Base-by-base conservation (phyloP, 1,140 invertebrate genomes). In the Batillaria attramentaria region DNA sequence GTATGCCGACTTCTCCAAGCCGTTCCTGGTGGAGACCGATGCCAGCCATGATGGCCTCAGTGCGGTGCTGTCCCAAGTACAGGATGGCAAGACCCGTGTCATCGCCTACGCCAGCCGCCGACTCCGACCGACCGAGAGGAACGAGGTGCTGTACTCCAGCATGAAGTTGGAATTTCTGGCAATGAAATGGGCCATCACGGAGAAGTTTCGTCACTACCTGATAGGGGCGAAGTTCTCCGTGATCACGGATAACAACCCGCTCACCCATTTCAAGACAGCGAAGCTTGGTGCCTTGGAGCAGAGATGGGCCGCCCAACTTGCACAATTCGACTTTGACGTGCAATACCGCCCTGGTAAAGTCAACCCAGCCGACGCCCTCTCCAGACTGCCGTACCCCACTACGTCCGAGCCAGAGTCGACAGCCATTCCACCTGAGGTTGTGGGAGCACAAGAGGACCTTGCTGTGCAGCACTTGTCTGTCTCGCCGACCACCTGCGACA, bases 301-400 rank as follows among this genome's bases (percentile, higher is more conserved):
- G 42, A 78, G 75, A 42, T 78, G 70, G 76, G 42, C 60, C 24
- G 73, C 73, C 1, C 24, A 69, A 41, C 50, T 80, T 16, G 41
- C 79, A 66, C 77, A 81, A 37, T 83, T 84, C 31, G 62, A 81
- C 43, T 84, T 84, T 76, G 65, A 69, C 28, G 65, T 84, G 1
- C 72, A 83, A 73, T 83, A 78, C 46, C 69, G 81, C 1, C 73
- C 79, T 43, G 76, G 80, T 43, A 74, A 43, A 42, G 13, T 37
- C 10, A 81, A 84, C 31, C 65, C 74, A 13, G 75, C 82, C 2
- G 80, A 84, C 54, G 72, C 78, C 41, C 68, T 81, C 10, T 80
- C 74, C 13, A 43, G 80, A n/a, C n/a, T 79, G 68, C 80, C 77
- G n/a, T n/a, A n/a, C n/a, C n/a, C n/a, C n/a, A n/a, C n/a, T n/a